A percentile compares a stretch with the other conserved stretches of the same genome.
Evolutionary conservation across 2,797 vertebrate genomes (phyloP).

Genomic region (Toxotes lorentzi): DNA sequence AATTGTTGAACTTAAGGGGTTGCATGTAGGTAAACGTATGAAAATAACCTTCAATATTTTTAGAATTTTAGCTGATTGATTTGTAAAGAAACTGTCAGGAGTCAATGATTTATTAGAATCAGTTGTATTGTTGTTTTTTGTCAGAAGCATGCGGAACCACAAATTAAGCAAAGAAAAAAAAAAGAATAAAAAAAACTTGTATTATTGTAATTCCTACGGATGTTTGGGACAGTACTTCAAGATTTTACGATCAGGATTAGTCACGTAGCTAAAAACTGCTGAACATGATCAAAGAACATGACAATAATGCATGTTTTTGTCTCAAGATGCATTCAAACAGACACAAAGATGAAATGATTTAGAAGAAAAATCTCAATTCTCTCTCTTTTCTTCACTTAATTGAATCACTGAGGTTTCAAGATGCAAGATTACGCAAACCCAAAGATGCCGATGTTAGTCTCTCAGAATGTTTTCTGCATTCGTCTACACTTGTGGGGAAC

Average conservation of each 20-base stretch:
- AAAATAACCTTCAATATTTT: neutral
- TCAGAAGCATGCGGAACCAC: neutral
- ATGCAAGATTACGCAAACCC: neutral
- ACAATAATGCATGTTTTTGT: neutral
- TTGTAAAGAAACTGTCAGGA: neutral
- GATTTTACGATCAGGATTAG: conserved; percentile 1
- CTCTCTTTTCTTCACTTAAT: neutral
- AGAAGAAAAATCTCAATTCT: conserved; percentile 1
- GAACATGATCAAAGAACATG: neutral
- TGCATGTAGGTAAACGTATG: neutral
- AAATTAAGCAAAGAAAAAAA: neutral
- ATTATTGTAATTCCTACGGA: too few species aligned
- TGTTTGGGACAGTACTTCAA: neutral
- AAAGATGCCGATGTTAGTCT: neutral
- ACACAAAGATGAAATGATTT: neutral
- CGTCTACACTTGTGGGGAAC: neutral
- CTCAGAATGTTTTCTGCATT: neutral
- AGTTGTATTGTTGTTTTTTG: too few species aligned
- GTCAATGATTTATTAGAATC: neutral
- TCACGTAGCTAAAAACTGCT: neutral
- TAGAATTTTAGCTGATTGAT: too few species aligned
- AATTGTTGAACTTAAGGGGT: neutral
- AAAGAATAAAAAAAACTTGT: too few species aligned
- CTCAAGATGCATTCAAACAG: neutral
- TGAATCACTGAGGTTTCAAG: conserved; percentile 2